A percentile compares a stretch with the other conserved stretches of the same genome.
phyloP scores from a whole-genome alignment of 2,113 vertebrate species.

The Nibea albiflora region DNA sequence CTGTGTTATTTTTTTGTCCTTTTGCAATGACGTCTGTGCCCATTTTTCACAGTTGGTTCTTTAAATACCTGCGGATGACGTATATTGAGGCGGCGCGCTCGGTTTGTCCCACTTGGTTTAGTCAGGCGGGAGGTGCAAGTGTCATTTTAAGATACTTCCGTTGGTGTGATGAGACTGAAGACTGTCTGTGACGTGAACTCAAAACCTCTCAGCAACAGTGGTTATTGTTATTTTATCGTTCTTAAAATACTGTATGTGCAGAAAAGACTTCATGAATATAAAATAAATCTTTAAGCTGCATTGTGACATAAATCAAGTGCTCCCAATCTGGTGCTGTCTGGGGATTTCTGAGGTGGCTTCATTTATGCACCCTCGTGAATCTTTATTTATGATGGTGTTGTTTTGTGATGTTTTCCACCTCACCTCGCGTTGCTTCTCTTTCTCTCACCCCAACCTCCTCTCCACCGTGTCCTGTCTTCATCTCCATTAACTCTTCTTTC shows the following conservation, averaged over 20 bases:
- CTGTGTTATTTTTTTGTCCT: background rate
- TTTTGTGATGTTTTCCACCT: slow-evolving; percentile 15
- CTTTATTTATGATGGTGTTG: slow-evolving; percentile 11
- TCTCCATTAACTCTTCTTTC: background rate
- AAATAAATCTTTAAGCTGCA: background rate
- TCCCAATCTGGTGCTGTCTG: background rate
- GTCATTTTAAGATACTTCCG: slow-evolving; percentile 26
- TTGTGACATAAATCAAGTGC: background rate
- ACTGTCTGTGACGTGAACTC: background rate
- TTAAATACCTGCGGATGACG: slow-evolving; percentile 64
- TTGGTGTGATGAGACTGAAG: background rate
- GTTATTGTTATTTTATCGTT: background rate
- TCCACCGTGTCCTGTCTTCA: background rate
- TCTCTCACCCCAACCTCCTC: background rate
- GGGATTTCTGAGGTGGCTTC: background rate
- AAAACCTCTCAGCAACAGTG: background rate
- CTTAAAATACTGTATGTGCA: background rate
- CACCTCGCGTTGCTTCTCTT: background rate
- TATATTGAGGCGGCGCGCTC: background rate
- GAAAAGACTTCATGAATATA: background rate
- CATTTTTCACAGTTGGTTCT: slow-evolving; percentile 30
- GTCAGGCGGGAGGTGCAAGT: slow-evolving; percentile 18
- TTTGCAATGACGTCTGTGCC: slow-evolving; percentile 4
- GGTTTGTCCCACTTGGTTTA: slow-evolving; percentile 14
- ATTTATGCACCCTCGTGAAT: slow-evolving; percentile 11